Conservation (phyloP, 2,888 invertebrate genomes). For the Macrophya annulata region DNA sequence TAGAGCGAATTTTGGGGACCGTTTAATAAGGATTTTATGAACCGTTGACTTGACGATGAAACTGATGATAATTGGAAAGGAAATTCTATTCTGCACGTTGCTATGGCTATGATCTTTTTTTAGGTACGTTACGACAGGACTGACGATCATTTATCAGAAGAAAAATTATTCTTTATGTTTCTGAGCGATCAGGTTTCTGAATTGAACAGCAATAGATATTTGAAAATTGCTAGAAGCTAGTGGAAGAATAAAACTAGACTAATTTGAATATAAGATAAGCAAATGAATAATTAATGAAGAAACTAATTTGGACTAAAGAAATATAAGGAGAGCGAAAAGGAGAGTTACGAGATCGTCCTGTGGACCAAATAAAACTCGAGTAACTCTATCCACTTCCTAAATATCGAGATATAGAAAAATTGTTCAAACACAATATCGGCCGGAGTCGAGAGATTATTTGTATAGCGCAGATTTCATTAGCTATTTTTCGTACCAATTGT, state of each 20-base stretch:
- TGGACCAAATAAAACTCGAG: neutral
- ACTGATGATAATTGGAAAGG: too few relatives aligned
- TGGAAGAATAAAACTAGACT: neutral
- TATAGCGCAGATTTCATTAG: slow-evolving; percentile 14
- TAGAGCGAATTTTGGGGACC: neutral
- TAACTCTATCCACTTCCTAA: neutral
- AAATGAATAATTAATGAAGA: neutral
- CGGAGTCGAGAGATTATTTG: neutral
- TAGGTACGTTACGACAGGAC: neutral
- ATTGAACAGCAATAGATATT: neutral
- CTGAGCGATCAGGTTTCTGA: neutral
- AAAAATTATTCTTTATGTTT: neutral
- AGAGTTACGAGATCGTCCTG: neutral
- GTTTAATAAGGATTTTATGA: neutral
- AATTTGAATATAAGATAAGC: neutral
- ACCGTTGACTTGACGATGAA: neutral
- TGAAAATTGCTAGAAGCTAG: neutral
- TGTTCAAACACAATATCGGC: slow-evolving; percentile 38
- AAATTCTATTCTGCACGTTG: too few relatives aligned
- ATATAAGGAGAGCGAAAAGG: neutral
- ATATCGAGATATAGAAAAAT: slow-evolving; percentile 22
- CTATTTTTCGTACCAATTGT: neutral
- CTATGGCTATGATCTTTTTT: neutral
- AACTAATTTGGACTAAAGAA: neutral
- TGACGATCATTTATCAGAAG: neutral